Evolutionary conservation across 1,140 invertebrate genomes (phyloP).

Genomic region (Mactra quadrangularis): DNA sequence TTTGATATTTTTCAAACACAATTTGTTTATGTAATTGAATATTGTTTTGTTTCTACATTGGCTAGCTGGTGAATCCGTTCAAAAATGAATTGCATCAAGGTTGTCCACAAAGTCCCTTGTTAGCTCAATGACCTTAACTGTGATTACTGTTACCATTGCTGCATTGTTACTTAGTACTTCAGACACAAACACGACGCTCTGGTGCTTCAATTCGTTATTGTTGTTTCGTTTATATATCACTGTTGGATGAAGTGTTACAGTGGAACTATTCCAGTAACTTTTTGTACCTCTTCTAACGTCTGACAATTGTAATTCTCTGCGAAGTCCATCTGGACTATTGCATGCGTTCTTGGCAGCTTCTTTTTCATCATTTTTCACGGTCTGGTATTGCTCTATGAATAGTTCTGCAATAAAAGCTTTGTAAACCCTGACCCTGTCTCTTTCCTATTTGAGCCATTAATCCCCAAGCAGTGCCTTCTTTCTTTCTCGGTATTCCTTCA

Average conservation of each 20-base stretch:
- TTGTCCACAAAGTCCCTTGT: not conserved
- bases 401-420: not conserved
- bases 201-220: not conserved
- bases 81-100: conserved; percentile 3
- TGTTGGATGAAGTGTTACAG: conserved; percentile 12
- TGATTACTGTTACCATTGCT: conserved; percentile 2
- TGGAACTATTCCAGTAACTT: conserved; percentile 18
- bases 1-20: not conserved
- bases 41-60: conserved; percentile 35
- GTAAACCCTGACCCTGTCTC: not conserved
- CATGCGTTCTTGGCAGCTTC: conserved; percentile 20
- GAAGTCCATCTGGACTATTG: conserved; percentile 46
- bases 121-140: not conserved
- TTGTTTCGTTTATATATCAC: not conserved
- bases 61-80: conserved; percentile 35
- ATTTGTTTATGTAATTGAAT: not conserved
- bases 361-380: conserved; percentile 8
- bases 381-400: conserved; percentile 44
- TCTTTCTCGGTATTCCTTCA: conserved; percentile 7
- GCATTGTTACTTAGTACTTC: conserved; percentile 21
- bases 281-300: conserved; percentile 36
- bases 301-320: conserved; percentile 34
- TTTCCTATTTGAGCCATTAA: not conserved
- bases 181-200: conserved; percentile 11
- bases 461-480: conserved; percentile 12